phyloP scores from a whole-genome alignment of 2,113 vertebrate genomes.

The Pomatostomus ruficeps region DNA sequence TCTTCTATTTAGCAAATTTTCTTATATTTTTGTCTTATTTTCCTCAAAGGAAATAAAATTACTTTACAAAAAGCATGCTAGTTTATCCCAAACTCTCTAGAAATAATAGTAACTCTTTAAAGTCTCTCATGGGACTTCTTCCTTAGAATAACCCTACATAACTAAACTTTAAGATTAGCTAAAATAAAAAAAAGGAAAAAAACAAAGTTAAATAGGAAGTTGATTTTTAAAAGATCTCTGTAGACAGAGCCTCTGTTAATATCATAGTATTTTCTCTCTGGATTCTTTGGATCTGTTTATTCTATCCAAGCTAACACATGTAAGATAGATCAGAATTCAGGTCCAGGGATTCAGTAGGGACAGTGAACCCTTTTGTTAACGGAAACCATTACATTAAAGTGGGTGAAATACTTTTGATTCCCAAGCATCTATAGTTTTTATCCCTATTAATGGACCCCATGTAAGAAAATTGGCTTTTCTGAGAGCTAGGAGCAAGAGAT shows the following conservation, averaged over 20 bases:
- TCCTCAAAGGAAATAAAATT: neutral
- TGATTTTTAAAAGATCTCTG: neutral
- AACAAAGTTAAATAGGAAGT: neutral
- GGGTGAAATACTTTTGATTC: neutral
- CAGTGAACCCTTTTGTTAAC: neutral
- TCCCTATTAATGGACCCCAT: neutral
- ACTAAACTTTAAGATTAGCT: neutral
- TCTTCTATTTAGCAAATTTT: neutral
- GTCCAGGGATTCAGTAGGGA: neutral
- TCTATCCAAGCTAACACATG: neutral
- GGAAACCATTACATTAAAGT: neutral
- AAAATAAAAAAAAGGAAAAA: neutral
- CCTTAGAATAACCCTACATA: neutral
- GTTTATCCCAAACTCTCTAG: neutral
- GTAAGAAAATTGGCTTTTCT: neutral
- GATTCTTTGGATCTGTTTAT: neutral
- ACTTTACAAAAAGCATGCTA: rapidly evolving
- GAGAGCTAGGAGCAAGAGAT: neutral
- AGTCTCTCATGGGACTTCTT: neutral
- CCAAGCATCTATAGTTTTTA: neutral
- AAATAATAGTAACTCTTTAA: neutral
- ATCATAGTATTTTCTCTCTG: neutral
- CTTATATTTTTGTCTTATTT: neutral
- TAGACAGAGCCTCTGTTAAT: neutral
- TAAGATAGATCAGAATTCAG: neutral